Conservation (phyloP, 2,113 vertebrate species). For the Hypocryptadius cinnamomeus region DNA sequence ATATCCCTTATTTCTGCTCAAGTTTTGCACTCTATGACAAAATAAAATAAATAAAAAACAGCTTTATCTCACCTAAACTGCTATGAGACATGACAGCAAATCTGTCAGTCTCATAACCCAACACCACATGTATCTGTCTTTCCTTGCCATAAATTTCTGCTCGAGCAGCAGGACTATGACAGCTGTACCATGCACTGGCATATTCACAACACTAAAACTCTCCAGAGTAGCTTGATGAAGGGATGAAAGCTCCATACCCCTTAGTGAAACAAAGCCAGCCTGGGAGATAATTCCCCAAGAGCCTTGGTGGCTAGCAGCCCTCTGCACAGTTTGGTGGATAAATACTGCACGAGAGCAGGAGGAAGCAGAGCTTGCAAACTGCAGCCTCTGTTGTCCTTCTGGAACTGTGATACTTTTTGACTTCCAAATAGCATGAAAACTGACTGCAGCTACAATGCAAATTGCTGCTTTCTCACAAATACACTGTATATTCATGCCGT, state of each 20-base stretch:
- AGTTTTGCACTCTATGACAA: neutral
- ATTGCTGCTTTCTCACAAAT: neutral
- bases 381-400: neutral
- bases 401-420: neutral
- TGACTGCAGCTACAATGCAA: neutral
- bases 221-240: neutral
- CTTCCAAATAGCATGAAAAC: neutral
- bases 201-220: neutral
- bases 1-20: neutral
- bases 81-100: slow-evolving; percentile 36
- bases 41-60: slow-evolving; percentile 18
- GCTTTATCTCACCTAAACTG: slow-evolving; percentile 35
- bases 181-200: slow-evolving; percentile 27
- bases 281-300: neutral
- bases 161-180: slow-evolving; percentile 36
- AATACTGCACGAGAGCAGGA: neutral
- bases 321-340: neutral
- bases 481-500: neutral
- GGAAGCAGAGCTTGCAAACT: neutral
- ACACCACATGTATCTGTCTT: slow-evolving; percentile 39
- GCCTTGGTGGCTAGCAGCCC: neutral
- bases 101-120: slow-evolving; percentile 50
- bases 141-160: slow-evolving; percentile 33
- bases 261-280: neutral
- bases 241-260: neutral